These are phyloP conservation scores for Oscheius myriophilus DNA, from an alignment of 2,888 invertebrate genomes.

Conservation along the genomic window DNA sequence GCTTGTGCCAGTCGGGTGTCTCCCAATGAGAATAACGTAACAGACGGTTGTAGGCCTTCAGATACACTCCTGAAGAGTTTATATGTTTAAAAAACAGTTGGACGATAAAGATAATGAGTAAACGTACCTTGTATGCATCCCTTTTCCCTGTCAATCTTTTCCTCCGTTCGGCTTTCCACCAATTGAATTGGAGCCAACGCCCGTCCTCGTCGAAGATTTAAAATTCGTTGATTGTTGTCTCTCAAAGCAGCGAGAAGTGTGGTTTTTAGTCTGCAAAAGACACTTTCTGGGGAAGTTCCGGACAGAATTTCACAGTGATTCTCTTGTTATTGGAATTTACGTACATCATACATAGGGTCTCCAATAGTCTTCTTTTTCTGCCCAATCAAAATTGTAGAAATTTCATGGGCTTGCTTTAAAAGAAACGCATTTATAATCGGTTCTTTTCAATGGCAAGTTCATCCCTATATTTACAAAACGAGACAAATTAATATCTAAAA, in stretches of 20 bases:
- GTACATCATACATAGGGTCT: not conserved
- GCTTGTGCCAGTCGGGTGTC: constrained; percentile 65
- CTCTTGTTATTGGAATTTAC: not conserved
- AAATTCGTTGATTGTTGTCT: constrained; percentile 64
- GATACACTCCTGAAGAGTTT: constrained; percentile 63
- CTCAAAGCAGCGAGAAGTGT: constrained; percentile 58
- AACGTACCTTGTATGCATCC: constrained; percentile 63
- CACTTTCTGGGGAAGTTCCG: too few relatives aligned
- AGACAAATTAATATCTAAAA: too few relatives aligned
- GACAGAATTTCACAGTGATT: too few relatives aligned
- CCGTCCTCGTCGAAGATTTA: constrained; percentile 51
- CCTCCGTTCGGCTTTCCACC: constrained; percentile 64
- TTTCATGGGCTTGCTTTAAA: too few relatives aligned
- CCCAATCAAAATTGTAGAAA: too few relatives aligned
- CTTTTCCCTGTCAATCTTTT: constrained; percentile 59
- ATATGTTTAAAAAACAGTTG: not conserved
- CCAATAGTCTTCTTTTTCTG: too few relatives aligned
- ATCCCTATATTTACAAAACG: too few relatives aligned
- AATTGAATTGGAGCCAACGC: constrained; percentile 57
- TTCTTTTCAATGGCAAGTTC: too few relatives aligned
- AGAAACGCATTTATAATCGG: too few relatives aligned
- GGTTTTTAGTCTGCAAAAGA: constrained; percentile 60
- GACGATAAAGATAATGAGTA: not conserved
- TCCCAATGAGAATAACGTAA: constrained; percentile 62
- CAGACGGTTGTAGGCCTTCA: constrained; percentile 64